phyloP scores from a whole-genome alignment of 2,797 vertebrate species.

The Enteromius treurensis region DNA sequence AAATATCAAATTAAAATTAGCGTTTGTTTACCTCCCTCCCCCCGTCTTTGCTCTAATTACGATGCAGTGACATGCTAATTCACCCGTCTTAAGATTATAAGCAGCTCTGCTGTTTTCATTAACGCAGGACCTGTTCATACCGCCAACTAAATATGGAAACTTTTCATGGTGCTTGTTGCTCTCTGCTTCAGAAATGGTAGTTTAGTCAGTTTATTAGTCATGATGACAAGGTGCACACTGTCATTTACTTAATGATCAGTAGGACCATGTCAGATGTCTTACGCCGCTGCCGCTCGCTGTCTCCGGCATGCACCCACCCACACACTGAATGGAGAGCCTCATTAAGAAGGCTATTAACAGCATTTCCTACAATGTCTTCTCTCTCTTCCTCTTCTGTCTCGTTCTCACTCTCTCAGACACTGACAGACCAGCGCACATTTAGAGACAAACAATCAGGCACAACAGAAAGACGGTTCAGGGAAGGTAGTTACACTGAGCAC shows the following conservation, averaged over 20 bases:
- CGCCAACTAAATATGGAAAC: constrained; percentile 5
- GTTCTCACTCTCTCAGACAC: not conserved
- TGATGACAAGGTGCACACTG: constrained; percentile 70
- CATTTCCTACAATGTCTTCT: not conserved
- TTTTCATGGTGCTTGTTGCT: constrained; percentile 42
- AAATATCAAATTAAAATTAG: constrained; percentile 31
- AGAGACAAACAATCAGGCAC: constrained; percentile 39
- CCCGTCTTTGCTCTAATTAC: constrained; percentile 32
- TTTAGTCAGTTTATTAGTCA: constrained; percentile 79
- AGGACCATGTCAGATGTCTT: constrained; percentile 73
- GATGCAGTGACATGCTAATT: constrained; percentile 47
- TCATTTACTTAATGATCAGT: constrained; percentile 69
- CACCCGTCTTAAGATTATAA: not conserved
- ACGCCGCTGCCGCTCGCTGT: constrained; percentile 51
- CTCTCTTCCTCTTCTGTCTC: not conserved
- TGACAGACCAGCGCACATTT: constrained; percentile 21
- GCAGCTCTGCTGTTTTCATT: constrained; percentile 16
- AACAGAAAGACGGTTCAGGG: constrained; percentile 15
- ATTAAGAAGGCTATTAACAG: constrained; percentile 42
- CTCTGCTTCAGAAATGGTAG: constrained; percentile 64
- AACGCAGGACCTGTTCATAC: not conserved
- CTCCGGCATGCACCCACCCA: constrained; percentile 1
- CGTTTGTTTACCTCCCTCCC: constrained; percentile 23
- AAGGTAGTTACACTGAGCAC: constrained; percentile 18
- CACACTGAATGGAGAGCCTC: constrained; percentile 39